Conservation (phyloP, 2,113 vertebrate species). For the Hiodon tergisus region DNA sequence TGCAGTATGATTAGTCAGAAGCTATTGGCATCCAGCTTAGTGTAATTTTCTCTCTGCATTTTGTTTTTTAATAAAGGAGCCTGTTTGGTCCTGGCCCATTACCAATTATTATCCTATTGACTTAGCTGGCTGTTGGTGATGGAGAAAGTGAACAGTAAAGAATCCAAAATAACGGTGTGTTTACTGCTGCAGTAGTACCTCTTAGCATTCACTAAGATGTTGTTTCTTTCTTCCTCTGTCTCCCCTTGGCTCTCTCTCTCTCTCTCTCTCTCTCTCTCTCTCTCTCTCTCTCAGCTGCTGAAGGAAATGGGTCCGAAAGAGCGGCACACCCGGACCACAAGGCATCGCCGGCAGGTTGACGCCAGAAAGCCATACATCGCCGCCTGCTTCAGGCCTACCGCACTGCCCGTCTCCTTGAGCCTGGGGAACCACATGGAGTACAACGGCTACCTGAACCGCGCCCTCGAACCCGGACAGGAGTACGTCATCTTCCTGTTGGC, state of each 20-base stretch:
- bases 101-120: conserved; percentile 20
- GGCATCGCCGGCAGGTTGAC: conserved; percentile 80
- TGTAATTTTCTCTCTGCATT: conserved; percentile 23
- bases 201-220: background rate
- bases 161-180: background rate
- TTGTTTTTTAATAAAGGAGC: conserved; percentile 25
- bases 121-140: conserved; percentile 10
- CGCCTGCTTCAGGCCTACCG: conserved; percentile 69
- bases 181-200: too few species aligned
- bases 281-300: conserved; percentile 62
- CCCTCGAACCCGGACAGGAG: conserved; percentile 80
- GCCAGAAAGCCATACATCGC: conserved; percentile 83
- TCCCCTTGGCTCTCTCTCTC: background rate
- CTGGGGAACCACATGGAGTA: conserved; percentile 82
- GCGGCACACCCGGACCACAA: conserved; percentile 69
- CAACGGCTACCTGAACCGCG: conserved; percentile 82
- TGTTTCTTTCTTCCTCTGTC: background rate
- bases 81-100: conserved; percentile 26
- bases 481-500: conserved; percentile 90
- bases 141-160: conserved; percentile 4
- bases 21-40: conserved; percentile 15
- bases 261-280: background rate
- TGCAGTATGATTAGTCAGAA: conserved; percentile 4
- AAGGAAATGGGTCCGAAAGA: conserved; percentile 70
- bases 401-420: conserved; percentile 76